Percentiles rank a stretch among this genome's conserved stretches.
Conservation (phyloP, 1,140 invertebrate genomes). For the Olivierus martensii region DNA sequence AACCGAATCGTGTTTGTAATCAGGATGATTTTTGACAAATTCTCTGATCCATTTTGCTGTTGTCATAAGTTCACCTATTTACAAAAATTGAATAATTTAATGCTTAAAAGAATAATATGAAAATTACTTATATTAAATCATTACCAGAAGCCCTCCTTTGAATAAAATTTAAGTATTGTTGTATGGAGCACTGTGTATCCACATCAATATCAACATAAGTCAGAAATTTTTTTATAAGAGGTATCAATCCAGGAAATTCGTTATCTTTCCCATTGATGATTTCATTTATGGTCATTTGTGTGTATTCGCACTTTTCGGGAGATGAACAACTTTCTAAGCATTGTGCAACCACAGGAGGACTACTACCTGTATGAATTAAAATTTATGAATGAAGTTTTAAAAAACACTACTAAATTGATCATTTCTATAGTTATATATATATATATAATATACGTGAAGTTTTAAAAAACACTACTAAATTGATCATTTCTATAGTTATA, state of each 20-base stretch:
- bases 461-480: no score
- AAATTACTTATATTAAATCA: conserved; percentile 16
- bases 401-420: no score
- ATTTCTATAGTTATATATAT: no score
- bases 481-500: no score
- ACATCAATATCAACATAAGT: conserved; percentile 88
- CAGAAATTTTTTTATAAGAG: conserved; percentile 84
- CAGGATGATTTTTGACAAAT: conserved; percentile 74
- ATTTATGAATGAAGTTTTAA: no score
- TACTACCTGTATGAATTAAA: conserved; percentile 23
- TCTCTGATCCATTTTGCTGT: conserved; percentile 84
- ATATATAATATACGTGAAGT: no score
- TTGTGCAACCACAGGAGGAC: conserved; percentile 23
- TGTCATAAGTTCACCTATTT: conserved; percentile 42
- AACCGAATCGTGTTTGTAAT: conserved; percentile 79
- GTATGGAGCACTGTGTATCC: conserved; percentile 90
- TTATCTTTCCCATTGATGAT: conserved; percentile 94
- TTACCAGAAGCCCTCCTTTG: conserved; percentile 74
- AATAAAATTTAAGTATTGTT: conserved; percentile 93
- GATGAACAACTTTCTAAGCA: conserved; percentile 14
- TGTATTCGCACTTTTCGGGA: conserved; percentile 20
- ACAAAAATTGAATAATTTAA: neutral
- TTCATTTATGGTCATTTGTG: conserved; percentile 78
- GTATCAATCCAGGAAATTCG: conserved; percentile 87
- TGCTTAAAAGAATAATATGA: no score